A percentile compares a stretch with the other conserved stretches of the same genome.
phyloP scores from a whole-genome alignment of 2,888 invertebrate species.

The Dryobotodes eremita region DNA sequence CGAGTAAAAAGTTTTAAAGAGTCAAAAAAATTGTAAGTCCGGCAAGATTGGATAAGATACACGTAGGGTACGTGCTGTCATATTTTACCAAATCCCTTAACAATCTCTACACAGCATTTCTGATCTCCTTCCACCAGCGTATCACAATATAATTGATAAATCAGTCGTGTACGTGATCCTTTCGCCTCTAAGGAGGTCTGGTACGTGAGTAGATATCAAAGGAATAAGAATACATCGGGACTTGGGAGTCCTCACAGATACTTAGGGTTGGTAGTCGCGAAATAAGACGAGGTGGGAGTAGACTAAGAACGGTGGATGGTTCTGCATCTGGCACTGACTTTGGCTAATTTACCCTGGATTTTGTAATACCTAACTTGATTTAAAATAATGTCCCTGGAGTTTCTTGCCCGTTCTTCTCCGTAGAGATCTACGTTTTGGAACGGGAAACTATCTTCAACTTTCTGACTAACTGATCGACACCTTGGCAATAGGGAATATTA shows the following conservation, averaged over 20 bases:
- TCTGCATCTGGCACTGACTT: neutral
- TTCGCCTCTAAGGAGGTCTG: constrained; percentile 5
- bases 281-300: neutral
- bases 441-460: neutral
- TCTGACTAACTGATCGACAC: neutral
- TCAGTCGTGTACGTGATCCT: constrained; percentile 35
- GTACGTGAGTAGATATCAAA: constrained; percentile 49
- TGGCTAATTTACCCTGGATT: neutral
- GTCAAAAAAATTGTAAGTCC: neutral
- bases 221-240: neutral
- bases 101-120: constrained; percentile 22
- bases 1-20: neutral
- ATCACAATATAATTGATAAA: constrained; percentile 52
- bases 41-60: constrained; percentile 2
- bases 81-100: constrained; percentile 21
- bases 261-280: neutral
- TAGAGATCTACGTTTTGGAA: neutral
- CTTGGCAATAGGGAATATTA: no score
- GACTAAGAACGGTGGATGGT: neutral
- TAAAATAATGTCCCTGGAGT: neutral
- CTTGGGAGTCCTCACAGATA: neutral
- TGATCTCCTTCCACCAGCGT: neutral
- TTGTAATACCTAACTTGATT: neutral
- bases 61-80: constrained; percentile 21
- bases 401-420: neutral